Base-by-base conservation (phyloP, 2,113 vertebrate species). In the Sinocyclocheilus anshuiensis region DNA sequence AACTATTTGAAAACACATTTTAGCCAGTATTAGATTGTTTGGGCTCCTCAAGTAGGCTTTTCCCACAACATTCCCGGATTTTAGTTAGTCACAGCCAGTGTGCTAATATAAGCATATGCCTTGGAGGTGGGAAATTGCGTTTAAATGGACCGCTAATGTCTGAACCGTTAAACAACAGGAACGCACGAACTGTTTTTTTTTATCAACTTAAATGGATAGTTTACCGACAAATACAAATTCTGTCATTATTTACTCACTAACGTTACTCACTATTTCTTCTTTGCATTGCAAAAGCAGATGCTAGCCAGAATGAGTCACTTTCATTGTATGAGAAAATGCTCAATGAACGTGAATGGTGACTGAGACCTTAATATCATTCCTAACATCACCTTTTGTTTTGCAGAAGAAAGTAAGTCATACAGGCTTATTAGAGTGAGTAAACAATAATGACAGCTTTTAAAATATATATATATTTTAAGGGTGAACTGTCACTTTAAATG, bases 1-100 rank as follows among this genome's bases (percentile, higher is more conserved):
- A 24, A 82, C 72, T 48, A 78, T 57, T 83, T 45, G 12, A 15
- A 69, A 67, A 77, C 50, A 4, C 16, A 33, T 36, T 76, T 72
- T 65, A 63, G 42, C 42, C 0, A 45, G 42, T 11, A 11, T 45
- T 45, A 45, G 13, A 15, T 9, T n/a, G 59, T 69, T 72, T 48
- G 33, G 65, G 53, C 55, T 69, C 33, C 0, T 48, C 8, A 22
- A 67, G 24, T 18, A 45, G 53, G 53, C 53, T 55, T 59, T 82
- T 77, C 48, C 45, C 18, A 24, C 61, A 69, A 71, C 22, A 53
- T 57, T 13, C 50, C 24, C 26, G 76, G 69, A 26, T 57, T 57
- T 78, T 57, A 29, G 15, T 10, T 7, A 83, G 81, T 10, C n/a
- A 6, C 45, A 39, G 20, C 13, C 45, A 78, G 80, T 39, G 16